These are phyloP conservation scores for Eremobia ochroleuca DNA, from an alignment of 2,888 invertebrate genomes.

Conservation along the genomic window DNA sequence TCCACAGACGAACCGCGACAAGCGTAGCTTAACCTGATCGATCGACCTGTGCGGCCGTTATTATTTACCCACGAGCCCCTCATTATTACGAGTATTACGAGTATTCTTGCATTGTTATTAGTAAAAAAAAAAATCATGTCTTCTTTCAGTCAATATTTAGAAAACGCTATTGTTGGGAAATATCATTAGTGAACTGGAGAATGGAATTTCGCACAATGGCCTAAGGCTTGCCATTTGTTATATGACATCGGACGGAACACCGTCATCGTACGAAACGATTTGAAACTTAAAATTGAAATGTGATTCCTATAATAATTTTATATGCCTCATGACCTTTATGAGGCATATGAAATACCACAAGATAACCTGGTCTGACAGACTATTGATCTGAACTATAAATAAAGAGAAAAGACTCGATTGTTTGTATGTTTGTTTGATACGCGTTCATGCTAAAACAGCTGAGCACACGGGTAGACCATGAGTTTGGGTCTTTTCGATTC, in stretches of 20 bases:
- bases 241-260: neutral
- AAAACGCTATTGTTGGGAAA: conserved; percentile 33
- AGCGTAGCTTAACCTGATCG: too few relatives aligned
- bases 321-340: too few relatives aligned
- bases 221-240: neutral
- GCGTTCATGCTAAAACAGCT: too few relatives aligned
- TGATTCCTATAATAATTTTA: neutral
- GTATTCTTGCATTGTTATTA: conserved; percentile 6
- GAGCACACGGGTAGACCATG: neutral
- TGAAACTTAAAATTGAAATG: neutral
- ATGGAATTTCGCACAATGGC: conserved; percentile 33
- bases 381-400: too few relatives aligned
- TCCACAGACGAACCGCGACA: too few relatives aligned
- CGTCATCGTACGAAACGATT: neutral
- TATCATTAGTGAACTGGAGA: conserved; percentile 27
- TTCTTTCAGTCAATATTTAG: conserved; percentile 46
- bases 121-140: too few relatives aligned
- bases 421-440: too few relatives aligned
- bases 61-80: too few relatives aligned
- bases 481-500: neutral
- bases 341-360: neutral
- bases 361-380: too few relatives aligned
- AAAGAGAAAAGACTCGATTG: too few relatives aligned
- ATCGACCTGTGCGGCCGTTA: too few relatives aligned
- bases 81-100: too few relatives aligned